Evolutionary conservation across 2,888 invertebrate species (phyloP).

Genomic region (Acanthacorydalis orientalis): DNA sequence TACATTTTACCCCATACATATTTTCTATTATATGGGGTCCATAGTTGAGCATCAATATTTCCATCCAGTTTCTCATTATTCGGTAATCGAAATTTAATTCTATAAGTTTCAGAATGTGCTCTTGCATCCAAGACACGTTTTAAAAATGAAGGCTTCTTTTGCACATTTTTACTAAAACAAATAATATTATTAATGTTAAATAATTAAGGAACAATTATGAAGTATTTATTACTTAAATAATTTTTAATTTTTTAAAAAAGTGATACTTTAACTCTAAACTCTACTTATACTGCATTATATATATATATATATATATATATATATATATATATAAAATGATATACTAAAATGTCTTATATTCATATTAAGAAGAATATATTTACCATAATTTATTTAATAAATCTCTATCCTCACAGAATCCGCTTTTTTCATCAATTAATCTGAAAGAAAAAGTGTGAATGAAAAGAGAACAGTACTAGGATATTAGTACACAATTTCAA

Average conservation of each 20-base stretch:
- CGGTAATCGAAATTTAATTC: constrained; percentile 71
- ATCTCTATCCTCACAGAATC: constrained; percentile 77
- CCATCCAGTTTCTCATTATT: constrained; percentile 87
- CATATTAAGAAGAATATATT: constrained; percentile 10
- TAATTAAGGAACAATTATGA: too few species aligned
- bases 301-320: not conserved
- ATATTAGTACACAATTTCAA: constrained; percentile 4
- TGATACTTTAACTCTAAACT: not conserved
- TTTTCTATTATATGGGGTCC: constrained; percentile 89
- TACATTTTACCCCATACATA: constrained; percentile 79
- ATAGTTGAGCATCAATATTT: constrained; percentile 74
- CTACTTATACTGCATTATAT: not conserved
- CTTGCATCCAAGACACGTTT: constrained; percentile 91
- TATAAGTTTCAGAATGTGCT: constrained; percentile 83
- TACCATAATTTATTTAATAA: constrained; percentile 64
- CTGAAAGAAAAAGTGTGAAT: constrained; percentile 29
- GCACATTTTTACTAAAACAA: constrained; percentile 54
- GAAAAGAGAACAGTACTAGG: constrained; percentile 2
- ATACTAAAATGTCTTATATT: not conserved
- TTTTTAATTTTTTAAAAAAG: not conserved
- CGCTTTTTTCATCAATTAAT: constrained; percentile 80
- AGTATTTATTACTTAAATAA: too few species aligned
- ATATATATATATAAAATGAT: too few species aligned
- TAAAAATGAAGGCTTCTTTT: constrained; percentile 79
- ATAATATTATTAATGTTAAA: not conserved